These are phyloP conservation scores for Stenichneumon culpator DNA, from an alignment of 2,888 invertebrate genomes.

Conservation along the genomic window DNA sequence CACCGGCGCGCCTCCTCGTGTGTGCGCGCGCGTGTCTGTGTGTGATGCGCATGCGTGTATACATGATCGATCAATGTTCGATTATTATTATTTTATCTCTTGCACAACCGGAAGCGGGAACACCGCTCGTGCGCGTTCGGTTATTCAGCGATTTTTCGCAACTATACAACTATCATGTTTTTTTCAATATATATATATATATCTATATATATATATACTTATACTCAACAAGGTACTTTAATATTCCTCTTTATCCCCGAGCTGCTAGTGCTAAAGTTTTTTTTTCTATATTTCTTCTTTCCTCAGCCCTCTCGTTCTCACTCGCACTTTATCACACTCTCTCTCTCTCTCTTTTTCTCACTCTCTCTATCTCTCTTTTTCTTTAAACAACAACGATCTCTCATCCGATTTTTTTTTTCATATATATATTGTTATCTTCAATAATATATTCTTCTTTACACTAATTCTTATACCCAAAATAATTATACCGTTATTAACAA, in stretches of 20 bases:
- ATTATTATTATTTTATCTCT: conserved; percentile 56
- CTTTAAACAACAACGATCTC: conserved; percentile 78
- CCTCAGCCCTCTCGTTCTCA: conserved; percentile 10
- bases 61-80: conserved; percentile 48
- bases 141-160: conserved; percentile 66
- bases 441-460: conserved; percentile 47
- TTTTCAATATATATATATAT: conserved; percentile 39
- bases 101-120: conserved; percentile 58
- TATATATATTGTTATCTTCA: conserved; percentile 63
- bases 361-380: background rate
- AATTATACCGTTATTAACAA: conserved; percentile 81
- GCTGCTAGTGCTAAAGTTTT: conserved; percentile 78
- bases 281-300: conserved; percentile 45
- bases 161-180: conserved; percentile 63
- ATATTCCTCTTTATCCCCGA: conserved; percentile 80
- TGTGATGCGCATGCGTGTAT: conserved; percentile 16
- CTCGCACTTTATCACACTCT: conserved; percentile 15
- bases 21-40: background rate
- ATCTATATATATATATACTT: conserved; percentile 79
- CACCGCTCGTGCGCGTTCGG: conserved; percentile 44
- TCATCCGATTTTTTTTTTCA: conserved; percentile 70
- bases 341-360: conserved; percentile 16
- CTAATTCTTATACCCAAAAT: conserved; percentile 77
- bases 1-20: conserved; percentile 5
- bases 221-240: conserved; percentile 84